Evolutionary conservation across 2,113 vertebrate species (phyloP), one percentile per base, ranked within the genome.

Genomic region (Tichodroma muraria): DNA sequence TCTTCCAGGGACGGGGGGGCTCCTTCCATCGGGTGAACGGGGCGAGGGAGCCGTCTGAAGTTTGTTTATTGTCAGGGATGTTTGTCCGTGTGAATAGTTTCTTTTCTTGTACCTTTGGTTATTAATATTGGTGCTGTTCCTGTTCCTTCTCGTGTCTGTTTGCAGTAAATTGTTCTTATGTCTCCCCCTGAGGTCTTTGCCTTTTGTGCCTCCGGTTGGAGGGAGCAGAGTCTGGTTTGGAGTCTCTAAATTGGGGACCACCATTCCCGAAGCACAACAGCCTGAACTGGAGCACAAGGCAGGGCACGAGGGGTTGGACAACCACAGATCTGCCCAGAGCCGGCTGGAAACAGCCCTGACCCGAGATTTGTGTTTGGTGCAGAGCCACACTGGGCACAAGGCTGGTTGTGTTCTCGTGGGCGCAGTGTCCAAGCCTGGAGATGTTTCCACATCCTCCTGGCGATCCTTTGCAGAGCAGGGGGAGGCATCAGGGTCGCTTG

Each of bases 311-410:
- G 25, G 24, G 33, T 3, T 31, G 72, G 56, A 25, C 19, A 18
- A 6, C 7, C 20, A 1, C 35, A 38, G 73, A 50, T 1, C 12
- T 37, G 56, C n/a, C n/a, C 72, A 24, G 44, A 24, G 57, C 2
- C 11, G 56, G 44, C 2, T 33, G 56, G 44, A 11, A 24, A 40
- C 57, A 20, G 0, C 21, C 13, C 35, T 21, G 35, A 15, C 4
- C 73, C 3, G 0, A 9, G 44, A 3, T 60, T 3, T 11, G n/a
- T 49, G 42, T 30, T 15, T 4, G 31, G 13, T 15, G 10, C 4
- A 6, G 69, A 33, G 30, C 16, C n/a, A n/a, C n/a, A n/a, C n/a
- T n/a, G n/a, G n/a, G n/a, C 37, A 2, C 37, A 1, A 19, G 16
- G 52, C 2, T 70, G 35, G 15, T 10, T 57, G 71, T 28, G 52